phyloP scores from a whole-genome alignment of 2,888 invertebrate species.

The Galerucella pusilla region DNA sequence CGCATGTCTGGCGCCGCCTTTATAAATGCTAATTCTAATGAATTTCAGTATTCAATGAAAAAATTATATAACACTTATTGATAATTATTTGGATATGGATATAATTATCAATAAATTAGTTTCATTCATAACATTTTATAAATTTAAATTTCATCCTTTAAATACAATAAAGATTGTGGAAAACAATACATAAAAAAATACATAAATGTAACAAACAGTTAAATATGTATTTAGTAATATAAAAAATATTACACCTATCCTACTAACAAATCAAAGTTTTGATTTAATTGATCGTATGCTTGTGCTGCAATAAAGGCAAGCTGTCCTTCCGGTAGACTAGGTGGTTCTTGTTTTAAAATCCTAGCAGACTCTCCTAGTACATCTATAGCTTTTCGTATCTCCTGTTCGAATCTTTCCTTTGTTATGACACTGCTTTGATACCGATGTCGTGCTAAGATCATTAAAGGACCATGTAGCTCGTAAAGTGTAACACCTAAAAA shows the following conservation, averaged over 20 bases:
- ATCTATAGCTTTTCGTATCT: constrained; percentile 73
- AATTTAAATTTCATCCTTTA: too few relatives aligned
- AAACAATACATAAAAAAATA: not conserved
- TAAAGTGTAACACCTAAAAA: constrained; percentile 77
- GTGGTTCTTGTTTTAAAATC: constrained; percentile 75
- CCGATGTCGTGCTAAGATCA: constrained; percentile 75
- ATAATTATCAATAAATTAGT: too few relatives aligned
- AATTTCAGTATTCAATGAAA: too few relatives aligned
- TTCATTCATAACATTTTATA: too few relatives aligned
- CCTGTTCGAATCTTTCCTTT: constrained; percentile 71
- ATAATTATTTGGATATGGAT: too few relatives aligned
- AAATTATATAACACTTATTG: too few relatives aligned
- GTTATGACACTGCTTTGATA: constrained; percentile 71
- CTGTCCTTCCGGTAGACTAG: constrained; percentile 73
- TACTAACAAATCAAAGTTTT: constrained; percentile 58
- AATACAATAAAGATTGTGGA: not conserved
- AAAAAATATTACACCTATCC: constrained; percentile 50
- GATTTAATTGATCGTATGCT: constrained; percentile 62
- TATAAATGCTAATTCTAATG: too few relatives aligned
- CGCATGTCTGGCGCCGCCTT: too few relatives aligned
- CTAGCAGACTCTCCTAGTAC: constrained; percentile 73
- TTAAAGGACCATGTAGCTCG: constrained; percentile 82
- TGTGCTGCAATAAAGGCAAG: constrained; percentile 71
- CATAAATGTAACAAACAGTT: not conserved
- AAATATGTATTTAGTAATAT: not conserved